Conservation (phyloP, 2,888 invertebrate genomes). For the Choristoneura rosaceana region DNA sequence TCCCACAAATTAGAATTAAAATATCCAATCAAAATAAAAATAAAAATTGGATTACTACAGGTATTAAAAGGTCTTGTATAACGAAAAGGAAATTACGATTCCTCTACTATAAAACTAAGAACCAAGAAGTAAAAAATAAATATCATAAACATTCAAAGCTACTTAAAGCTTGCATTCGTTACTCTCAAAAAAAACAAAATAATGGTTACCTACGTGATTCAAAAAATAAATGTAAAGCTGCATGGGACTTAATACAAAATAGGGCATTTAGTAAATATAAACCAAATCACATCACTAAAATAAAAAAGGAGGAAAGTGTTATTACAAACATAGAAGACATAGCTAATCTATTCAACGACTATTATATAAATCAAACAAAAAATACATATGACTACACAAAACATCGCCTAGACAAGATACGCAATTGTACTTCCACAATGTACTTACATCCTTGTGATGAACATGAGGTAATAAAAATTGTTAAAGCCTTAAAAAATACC, state of each 20-base stretch:
- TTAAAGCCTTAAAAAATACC: not conserved
- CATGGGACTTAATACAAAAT: not conserved
- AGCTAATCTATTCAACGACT: not conserved
- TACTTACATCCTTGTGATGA: conserved; percentile 5
- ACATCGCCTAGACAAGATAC: not conserved
- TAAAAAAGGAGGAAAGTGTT: not conserved
- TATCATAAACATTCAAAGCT: conserved; percentile 4
- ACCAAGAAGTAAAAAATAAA: not conserved
- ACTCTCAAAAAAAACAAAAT: not conserved
- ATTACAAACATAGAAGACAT: not conserved
- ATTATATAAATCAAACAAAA: not conserved
- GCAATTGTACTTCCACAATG: not conserved
- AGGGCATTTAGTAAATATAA: not conserved
- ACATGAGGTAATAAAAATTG: not conserved
- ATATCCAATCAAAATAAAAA: not conserved
- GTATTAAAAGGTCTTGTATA: not conserved
- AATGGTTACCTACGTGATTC: too few relatives aligned
- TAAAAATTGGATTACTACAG: not conserved
- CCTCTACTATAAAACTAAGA: not conserved
- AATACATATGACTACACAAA: conserved; percentile 1
- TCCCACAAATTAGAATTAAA: not conserved
- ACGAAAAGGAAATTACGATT: not conserved
- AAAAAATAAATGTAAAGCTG: too few relatives aligned
- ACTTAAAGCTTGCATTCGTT: not conserved
- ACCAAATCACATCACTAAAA: not conserved